Conservation (phyloP, 1,140 invertebrate genomes). For the Pomacea maculata region DNA sequence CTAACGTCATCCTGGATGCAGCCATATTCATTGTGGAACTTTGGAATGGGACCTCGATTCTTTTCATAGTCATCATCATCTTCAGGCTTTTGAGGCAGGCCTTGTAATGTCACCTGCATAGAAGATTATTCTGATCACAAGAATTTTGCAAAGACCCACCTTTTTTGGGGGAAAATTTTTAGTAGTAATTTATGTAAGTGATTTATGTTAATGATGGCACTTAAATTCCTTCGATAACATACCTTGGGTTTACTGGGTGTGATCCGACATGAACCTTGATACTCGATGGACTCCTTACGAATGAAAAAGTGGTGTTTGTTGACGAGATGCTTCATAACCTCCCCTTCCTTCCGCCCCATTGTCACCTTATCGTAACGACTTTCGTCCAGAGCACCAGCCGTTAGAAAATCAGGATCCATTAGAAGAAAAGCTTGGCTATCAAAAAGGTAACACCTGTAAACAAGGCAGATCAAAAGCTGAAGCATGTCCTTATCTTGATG, state of each 20-base stretch:
- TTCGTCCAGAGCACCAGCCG: slow-evolving; percentile 61
- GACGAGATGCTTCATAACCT: slow-evolving; percentile 67
- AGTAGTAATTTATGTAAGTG: too few species aligned
- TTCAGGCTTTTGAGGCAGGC: slow-evolving; percentile 66
- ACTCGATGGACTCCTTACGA: slow-evolving; percentile 63
- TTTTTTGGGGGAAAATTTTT: too few species aligned
- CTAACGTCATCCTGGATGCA: slow-evolving; percentile 67
- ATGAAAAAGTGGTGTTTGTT: slow-evolving; percentile 65
- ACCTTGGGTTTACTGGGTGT: slow-evolving; percentile 64
- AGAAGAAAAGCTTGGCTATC: slow-evolving; percentile 65
- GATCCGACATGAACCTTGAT: slow-evolving; percentile 66
- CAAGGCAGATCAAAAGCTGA: not conserved
- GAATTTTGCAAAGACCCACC: not conserved
- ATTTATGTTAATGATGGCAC: too few species aligned
- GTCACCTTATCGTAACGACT: slow-evolving; percentile 64
- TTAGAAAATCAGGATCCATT: slow-evolving; percentile 65
- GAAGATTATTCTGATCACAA: not conserved
- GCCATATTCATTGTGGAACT: slow-evolving; percentile 65
- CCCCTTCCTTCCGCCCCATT: slow-evolving; percentile 65
- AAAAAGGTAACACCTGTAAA: slow-evolving; percentile 66
- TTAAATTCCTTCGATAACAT: not conserved
- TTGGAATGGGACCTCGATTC: slow-evolving; percentile 66
- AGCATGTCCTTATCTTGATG: not conserved
- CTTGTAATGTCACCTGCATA: slow-evolving; percentile 63
- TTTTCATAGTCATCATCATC: slow-evolving; percentile 66